Evolutionary conservation across 2,888 invertebrate species (phyloP), one percentile per base, ranked within the genome.

Genomic region (Penaeus monodon): DNA sequence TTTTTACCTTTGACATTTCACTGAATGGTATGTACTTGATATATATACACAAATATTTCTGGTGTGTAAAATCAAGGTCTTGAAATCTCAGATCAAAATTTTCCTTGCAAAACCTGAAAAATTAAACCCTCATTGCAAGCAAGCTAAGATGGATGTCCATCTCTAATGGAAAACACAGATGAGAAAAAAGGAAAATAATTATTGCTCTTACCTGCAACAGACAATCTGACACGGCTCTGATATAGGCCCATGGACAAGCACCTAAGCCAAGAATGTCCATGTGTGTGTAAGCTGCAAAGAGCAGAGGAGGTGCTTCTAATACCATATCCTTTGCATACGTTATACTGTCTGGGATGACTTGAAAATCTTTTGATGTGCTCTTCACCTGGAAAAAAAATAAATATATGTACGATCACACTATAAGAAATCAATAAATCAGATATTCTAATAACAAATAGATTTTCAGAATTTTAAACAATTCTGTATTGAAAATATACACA

Each of bases 261-360:
- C 88, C 88, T 63, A 88, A 78, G 22, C 86, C 83, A 20, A 88
- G 73, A 27, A 88, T 86, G 63, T 88, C 88, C 79, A 86, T 80
- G 64, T 88, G 85, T 20, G 88, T 80, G 17, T 79, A 57, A 44
- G 88, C 84, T 49, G 73, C 79, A 80, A 88, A 88, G 2, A 88
- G 64, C 24, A 88, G 78, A 29, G 78, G 81, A 27, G 85, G 88
- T 12, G 88, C 79, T 57, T 70, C 66, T n/a, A 66, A 57, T n/a
- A 81, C 85, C 49, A 49, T 38, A 38, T 20, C 57, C 24, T 38
- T 57, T n/a, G 22, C n/a, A 7, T 38, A 38, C 22, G 66, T 24
- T 38, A 29, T 44, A 49, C 65, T 66, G 24, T 81, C 81, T 22
- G 27, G 27, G 57, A 27, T 57, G 66, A 17, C 49, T 7, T 81